phyloP scores from a whole-genome alignment of 2,113 vertebrate genomes.

The Albula goreensis region DNA sequence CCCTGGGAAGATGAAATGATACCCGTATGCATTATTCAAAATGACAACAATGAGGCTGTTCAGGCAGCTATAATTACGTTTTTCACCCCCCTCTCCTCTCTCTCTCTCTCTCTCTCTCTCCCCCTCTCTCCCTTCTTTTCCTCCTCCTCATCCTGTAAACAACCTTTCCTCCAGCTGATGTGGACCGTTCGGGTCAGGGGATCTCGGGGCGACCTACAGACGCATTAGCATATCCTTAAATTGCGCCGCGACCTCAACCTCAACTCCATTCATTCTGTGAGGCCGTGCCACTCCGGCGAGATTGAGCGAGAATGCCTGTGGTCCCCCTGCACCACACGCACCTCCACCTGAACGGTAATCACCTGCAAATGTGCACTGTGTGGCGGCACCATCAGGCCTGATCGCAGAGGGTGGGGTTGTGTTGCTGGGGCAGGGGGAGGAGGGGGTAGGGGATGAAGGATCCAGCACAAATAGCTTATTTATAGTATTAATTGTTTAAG shows the following conservation, averaged over 20 bases:
- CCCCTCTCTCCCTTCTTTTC: not conserved
- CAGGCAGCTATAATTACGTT: conserved; percentile 22
- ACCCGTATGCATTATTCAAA: conserved; percentile 54
- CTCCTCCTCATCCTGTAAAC: not conserved
- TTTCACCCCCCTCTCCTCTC: conserved; percentile 48
- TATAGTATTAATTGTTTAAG: conserved; percentile 54
- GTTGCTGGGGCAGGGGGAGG: not conserved
- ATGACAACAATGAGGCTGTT: conserved; percentile 47
- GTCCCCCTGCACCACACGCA: not conserved
- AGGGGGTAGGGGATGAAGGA: conserved; percentile 35
- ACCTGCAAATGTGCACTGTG: not conserved
- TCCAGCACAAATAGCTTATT: conserved; percentile 35
- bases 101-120: conserved; percentile 37
- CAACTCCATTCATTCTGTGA: not conserved
- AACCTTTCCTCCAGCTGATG: not conserved
- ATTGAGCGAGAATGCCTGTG: not conserved
- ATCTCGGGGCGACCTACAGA: not conserved
- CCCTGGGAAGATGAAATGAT: conserved; percentile 68
- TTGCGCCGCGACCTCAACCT: not conserved
- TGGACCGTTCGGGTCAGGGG: not conserved
- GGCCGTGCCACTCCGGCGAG: not conserved
- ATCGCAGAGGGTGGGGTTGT: not conserved
- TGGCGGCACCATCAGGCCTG: not conserved
- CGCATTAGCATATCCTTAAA: not conserved
- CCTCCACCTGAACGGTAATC: not conserved